phyloP scores from a whole-genome alignment of 2,113 vertebrate genomes.

The Malurus alboscapulatus region DNA sequence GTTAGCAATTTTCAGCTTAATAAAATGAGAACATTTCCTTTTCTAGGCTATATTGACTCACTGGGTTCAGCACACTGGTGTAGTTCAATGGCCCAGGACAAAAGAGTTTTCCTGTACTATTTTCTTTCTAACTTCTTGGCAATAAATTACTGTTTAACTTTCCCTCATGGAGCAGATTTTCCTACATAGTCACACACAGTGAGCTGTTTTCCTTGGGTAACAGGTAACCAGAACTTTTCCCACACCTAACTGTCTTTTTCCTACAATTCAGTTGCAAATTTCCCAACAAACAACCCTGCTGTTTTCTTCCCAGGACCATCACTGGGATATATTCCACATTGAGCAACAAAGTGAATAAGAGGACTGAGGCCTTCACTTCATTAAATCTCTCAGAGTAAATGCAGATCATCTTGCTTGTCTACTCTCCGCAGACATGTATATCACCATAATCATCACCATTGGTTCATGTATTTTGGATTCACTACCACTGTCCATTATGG shows the following conservation, averaged over 20 bases:
- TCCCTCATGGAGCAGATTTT: neutral
- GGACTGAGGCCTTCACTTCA: neutral
- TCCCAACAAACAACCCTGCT: neutral
- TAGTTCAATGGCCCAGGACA: neutral
- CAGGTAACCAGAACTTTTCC: neutral
- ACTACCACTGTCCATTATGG: neutral
- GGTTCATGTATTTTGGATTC: neutral
- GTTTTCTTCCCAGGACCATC: neutral
- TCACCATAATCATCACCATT: neutral
- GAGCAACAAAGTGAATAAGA: neutral
- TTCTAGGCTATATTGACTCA: neutral
- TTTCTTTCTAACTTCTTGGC: neutral
- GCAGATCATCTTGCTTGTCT: neutral
- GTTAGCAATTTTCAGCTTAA: neutral
- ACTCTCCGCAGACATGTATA: neutral
- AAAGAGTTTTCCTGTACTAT: neutral
- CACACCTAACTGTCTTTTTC: neutral
- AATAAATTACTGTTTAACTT: neutral
- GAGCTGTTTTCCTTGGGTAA: neutral
- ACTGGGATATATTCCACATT: neutral
- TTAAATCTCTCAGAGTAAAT: neutral
- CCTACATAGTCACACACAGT: neutral
- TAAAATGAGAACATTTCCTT: neutral
- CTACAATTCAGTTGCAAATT: neutral
- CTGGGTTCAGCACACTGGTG: neutral